These are phyloP conservation scores for Odontamblyopus lacepedii DNA, from an alignment of 2,797 vertebrate species.

Conservation along the genomic window DNA sequence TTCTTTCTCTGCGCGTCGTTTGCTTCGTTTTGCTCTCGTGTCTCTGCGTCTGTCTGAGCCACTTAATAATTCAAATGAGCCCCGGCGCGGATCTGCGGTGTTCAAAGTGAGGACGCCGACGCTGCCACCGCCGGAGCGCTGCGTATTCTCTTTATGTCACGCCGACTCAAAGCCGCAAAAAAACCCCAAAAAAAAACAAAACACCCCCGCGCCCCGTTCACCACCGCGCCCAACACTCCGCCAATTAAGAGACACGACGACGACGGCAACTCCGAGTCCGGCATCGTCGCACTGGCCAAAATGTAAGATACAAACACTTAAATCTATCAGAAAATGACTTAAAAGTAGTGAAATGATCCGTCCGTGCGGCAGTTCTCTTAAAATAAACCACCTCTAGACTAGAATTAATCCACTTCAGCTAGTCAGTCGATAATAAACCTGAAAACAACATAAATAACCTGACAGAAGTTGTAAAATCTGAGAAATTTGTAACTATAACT, in stretches of 20 bases:
- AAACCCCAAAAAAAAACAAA: too few relatives aligned
- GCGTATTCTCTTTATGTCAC: constrained; percentile 65
- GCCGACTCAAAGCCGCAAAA: constrained; percentile 67
- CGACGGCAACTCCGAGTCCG: constrained; percentile 41
- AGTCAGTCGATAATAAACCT: too few relatives aligned
- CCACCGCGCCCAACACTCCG: constrained; percentile 37
- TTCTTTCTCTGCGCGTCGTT: constrained; percentile 40
- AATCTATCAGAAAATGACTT: too few relatives aligned
- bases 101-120: constrained; percentile 63
- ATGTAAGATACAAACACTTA: too few relatives aligned
- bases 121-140: constrained; percentile 65
- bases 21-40: constrained; percentile 14
- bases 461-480: too few relatives aligned
- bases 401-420: too few relatives aligned
- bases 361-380: too few relatives aligned
- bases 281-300: too few relatives aligned
- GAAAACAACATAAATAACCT: too few relatives aligned
- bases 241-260: constrained; percentile 65
- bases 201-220: constrained; percentile 22
- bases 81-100: constrained; percentile 59
- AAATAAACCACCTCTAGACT: too few relatives aligned
- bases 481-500: too few relatives aligned
- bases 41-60: constrained; percentile 46
- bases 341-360: too few relatives aligned
- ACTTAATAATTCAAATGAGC: constrained; percentile 78